phyloP scores from a whole-genome alignment of 2,888 invertebrate species.

The Eristalis intricaria region DNA sequence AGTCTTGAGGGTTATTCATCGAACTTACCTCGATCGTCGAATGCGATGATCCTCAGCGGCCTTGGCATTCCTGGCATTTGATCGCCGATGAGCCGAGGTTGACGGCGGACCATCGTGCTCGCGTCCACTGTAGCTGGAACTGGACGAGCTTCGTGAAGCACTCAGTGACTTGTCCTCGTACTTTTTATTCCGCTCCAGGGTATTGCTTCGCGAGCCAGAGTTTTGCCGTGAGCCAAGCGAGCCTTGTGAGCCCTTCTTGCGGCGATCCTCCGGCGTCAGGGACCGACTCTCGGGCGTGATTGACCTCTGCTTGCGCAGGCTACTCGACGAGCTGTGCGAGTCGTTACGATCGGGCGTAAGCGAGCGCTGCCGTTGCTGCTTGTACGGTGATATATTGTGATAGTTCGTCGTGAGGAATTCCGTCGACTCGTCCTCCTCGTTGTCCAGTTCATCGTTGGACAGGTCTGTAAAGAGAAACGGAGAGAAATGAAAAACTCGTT shows the following conservation, averaged over 20 bases:
- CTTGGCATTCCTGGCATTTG: conserved; percentile 77
- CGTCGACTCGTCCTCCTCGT: conserved; percentile 81
- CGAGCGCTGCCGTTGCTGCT: conserved; percentile 79
- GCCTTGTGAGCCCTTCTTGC: conserved; percentile 77
- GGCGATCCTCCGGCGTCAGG: conserved; percentile 80
- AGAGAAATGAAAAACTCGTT: background rate
- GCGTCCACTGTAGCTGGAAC: conserved; percentile 80
- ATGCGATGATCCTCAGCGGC: conserved; percentile 80
- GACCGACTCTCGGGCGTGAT: conserved; percentile 81
- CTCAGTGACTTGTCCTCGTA: conserved; percentile 78
- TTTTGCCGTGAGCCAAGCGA: conserved; percentile 79
- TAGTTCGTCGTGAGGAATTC: conserved; percentile 79
- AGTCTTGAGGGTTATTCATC: conserved; percentile 11
- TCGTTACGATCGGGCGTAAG: conserved; percentile 81
- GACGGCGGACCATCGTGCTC: conserved; percentile 67
- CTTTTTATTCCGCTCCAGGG: conserved; percentile 79
- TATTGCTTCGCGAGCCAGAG: conserved; percentile 80
- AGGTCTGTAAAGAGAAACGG: conserved; percentile 78
- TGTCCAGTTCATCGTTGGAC: conserved; percentile 83
- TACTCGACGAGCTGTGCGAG: conserved; percentile 79
- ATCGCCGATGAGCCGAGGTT: conserved; percentile 75
- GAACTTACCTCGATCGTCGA: conserved; percentile 79
- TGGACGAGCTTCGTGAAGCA: conserved; percentile 81
- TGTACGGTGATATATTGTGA: conserved; percentile 78
- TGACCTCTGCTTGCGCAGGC: conserved; percentile 79